Conservation (phyloP, 2,113 vertebrate genomes). For the Limanda limanda region DNA sequence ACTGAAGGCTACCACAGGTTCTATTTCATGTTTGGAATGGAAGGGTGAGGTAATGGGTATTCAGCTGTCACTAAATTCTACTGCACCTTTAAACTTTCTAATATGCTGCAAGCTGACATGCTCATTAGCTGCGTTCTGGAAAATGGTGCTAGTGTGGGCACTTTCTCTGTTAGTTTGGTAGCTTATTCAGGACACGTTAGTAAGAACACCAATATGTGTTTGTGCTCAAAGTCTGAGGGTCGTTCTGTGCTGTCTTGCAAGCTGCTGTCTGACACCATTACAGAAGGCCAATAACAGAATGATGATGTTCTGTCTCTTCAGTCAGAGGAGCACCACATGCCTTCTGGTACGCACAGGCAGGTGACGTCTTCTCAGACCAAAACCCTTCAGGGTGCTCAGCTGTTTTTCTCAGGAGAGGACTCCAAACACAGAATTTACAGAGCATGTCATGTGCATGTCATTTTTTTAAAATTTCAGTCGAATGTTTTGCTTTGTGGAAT, state of each 20-base stretch:
- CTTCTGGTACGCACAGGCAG: neutral
- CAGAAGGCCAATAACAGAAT: neutral
- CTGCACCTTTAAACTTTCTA: no score
- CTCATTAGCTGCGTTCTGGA: neutral
- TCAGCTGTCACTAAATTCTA: no score
- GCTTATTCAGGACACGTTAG: neutral
- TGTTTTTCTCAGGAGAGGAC: neutral
- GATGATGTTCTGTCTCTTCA: neutral
- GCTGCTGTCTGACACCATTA: neutral
- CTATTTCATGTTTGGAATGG: no score
- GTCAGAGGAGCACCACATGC: neutral
- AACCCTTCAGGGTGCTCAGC: no score
- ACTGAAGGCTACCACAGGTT: no score
- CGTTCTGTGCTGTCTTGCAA: neutral
- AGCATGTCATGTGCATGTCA: neutral
- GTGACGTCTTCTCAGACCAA: neutral
- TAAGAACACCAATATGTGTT: neutral
- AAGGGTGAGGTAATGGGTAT: no score
- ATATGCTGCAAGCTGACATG: neutral
- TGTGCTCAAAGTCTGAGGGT: neutral
- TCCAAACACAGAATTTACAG: neutral
- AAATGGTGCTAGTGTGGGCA: neutral
- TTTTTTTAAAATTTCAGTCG: neutral
- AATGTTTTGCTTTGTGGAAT: neutral
- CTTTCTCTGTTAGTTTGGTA: neutral